Evolutionary conservation across 2,888 invertebrate genomes (phyloP), one percentile per base, ranked within the genome.

Genomic region (Platerodrilus igneus): DNA sequence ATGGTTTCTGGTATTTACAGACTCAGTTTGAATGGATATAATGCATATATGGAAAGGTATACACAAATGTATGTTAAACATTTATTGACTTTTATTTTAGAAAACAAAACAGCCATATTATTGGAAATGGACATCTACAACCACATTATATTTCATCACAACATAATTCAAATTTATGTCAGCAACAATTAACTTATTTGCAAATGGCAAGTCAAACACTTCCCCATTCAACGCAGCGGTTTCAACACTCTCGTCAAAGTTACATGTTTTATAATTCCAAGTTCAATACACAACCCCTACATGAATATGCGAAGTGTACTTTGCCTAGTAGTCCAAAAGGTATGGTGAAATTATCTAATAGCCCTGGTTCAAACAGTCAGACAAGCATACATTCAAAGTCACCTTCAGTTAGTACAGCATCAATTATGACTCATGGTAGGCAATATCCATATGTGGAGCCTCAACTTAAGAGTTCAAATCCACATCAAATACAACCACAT

Each of bases 401-500:
- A 10, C n/a, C n/a, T n/a, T 51, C 52, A 8, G 59, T 59, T 40
- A 52, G 55, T 28, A 51, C 51, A 8, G 45, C 50, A 6, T 9
- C 37, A 14, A 33, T 27, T 25, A 39, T 42, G 23, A 13, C 34
- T 20, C 38, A 35, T 37, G 44, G 42, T 23, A 42, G 36, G 16
- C 41, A 46, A 9, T 41, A 43, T 14, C 20, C 44, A n/a, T 47
- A 36, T 18, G 21, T 31, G 10, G 50, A 53, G 13, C 48, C 47
- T 21, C 38, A 35, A 10, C 37, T 33, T 10, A 36, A 43, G 18
- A 45, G 44, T 28, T 34, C 42, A 41, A 66, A 64, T 48, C 62
- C 64, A 1, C 62, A 64, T 39, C 66, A 64, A 40, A 56, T 66
- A 27, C 63, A 65, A 45, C 63, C 67, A 1, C 68, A 67, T 55